These are phyloP conservation scores for Menidia beryllina DNA, from an alignment of 2,113 vertebrate genomes.

Conservation along the genomic window DNA sequence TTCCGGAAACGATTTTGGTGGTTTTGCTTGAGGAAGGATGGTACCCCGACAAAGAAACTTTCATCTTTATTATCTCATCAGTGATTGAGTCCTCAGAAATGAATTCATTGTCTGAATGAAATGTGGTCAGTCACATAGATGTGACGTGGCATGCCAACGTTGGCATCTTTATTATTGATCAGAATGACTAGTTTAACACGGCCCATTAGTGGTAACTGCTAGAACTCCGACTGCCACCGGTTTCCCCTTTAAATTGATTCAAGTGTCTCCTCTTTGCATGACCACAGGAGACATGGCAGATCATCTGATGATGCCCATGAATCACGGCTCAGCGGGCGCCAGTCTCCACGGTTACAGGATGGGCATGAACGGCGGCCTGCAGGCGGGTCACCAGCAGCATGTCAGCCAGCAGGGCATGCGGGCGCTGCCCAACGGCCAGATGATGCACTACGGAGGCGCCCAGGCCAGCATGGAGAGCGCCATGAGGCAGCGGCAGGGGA, in stretches of 20 bases:
- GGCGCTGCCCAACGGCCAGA: conserved; percentile 81
- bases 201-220: background rate
- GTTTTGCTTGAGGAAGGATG: conserved; percentile 26
- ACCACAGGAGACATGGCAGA: conserved; percentile 88
- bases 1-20: conserved; percentile 39
- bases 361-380: conserved; percentile 85
- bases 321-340: conserved; percentile 84
- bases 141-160: background rate
- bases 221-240: conserved; percentile 10
- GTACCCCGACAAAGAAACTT: conserved; percentile 24
- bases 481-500: conserved; percentile 84
- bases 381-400: conserved; percentile 85
- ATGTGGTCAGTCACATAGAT: conserved; percentile 6
- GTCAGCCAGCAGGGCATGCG: conserved; percentile 85
- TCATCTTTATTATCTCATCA: conserved; percentile 3
- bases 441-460: conserved; percentile 88
- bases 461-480: conserved; percentile 85
- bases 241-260: conserved; percentile 25
- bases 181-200: background rate
- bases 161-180: conserved; percentile 1
- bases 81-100: background rate
- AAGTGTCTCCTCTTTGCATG: conserved; percentile 50
- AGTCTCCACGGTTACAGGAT: conserved; percentile 89
- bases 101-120: background rate
- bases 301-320: conserved; percentile 95